phyloP scores from a whole-genome alignment of 2,113 vertebrate species.

The Malurus elegans region DNA sequence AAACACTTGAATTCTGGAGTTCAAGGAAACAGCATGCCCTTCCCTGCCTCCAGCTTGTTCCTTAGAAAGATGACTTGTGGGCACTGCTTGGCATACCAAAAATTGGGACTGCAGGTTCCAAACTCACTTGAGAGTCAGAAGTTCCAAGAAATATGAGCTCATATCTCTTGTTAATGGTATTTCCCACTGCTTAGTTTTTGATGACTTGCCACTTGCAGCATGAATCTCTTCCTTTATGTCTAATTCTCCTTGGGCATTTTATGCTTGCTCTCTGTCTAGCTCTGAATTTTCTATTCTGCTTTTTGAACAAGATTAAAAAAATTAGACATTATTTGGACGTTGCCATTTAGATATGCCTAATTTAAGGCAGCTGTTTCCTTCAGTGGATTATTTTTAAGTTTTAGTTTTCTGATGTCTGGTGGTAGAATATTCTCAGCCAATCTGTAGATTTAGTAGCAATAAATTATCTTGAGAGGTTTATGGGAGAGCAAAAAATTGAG shows the following conservation, averaged over 20 bases:
- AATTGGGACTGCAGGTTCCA: neutral
- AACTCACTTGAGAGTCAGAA: neutral
- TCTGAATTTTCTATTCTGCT: neutral
- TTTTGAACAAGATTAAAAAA: neutral
- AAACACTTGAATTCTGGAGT: neutral
- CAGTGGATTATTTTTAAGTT: neutral
- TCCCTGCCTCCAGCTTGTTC: neutral
- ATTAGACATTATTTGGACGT: neutral
- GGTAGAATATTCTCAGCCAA: neutral
- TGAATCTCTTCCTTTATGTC: neutral
- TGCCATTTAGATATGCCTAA: neutral
- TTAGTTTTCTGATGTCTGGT: neutral
- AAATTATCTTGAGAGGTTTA: conserved; percentile 10
- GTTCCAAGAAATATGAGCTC: neutral
- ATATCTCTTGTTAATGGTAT: neutral
- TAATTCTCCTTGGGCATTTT: neutral
- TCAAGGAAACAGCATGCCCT: neutral
- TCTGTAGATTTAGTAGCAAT: neutral
- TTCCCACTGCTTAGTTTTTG: neutral
- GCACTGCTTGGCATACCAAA: neutral
- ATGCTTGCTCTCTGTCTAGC: neutral
- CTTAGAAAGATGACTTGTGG: neutral
- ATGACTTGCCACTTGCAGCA: neutral
- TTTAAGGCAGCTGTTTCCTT: neutral
- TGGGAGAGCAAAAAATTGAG: neutral